These are phyloP conservation scores for Anguilla marmorata DNA, from an alignment of 2,797 vertebrate genomes.

Conservation along the genomic window DNA sequence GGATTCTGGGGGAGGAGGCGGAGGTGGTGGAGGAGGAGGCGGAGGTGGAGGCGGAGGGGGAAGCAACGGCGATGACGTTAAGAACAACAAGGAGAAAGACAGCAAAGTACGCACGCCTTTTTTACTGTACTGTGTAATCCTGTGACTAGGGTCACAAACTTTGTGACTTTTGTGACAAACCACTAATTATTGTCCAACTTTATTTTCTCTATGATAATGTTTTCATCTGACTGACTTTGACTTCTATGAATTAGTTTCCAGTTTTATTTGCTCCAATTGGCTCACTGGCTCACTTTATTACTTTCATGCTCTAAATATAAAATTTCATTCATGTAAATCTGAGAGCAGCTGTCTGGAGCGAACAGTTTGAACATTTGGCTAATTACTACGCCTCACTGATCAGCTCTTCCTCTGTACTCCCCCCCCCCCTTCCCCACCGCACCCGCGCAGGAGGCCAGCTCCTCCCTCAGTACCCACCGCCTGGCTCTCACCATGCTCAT, in stretches of 20 bases:
- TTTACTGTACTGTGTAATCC: background rate
- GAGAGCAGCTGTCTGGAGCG: background rate
- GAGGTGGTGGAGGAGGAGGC: constrained; percentile 72
- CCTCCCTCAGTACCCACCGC: constrained; percentile 83
- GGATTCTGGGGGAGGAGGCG: constrained; percentile 69
- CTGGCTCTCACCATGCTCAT: constrained; percentile 98
- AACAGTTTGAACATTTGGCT: background rate
- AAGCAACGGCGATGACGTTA: constrained; percentile 85
- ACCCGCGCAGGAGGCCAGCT: constrained; percentile 74
- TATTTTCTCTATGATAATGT: background rate
- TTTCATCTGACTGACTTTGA: too few species aligned
- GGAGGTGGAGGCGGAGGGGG: constrained; percentile 71
- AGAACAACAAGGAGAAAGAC: constrained; percentile 85
- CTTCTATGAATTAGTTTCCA: background rate
- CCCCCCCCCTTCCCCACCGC: too few species aligned
- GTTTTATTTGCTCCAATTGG: background rate
- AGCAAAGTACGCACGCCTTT: constrained; percentile 74
- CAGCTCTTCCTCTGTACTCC: background rate
- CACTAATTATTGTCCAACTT: background rate
- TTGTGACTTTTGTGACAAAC: background rate
- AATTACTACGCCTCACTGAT: background rate
- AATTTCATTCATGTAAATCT: background rate
- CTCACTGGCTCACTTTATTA: background rate
- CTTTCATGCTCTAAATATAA: background rate
- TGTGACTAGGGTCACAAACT: background rate